Percentiles rank a stretch among this genome's conserved stretches.
phyloP scores from a whole-genome alignment of 2,888 invertebrate genomes.

The Caenorhabditis macrosperma region DNA sequence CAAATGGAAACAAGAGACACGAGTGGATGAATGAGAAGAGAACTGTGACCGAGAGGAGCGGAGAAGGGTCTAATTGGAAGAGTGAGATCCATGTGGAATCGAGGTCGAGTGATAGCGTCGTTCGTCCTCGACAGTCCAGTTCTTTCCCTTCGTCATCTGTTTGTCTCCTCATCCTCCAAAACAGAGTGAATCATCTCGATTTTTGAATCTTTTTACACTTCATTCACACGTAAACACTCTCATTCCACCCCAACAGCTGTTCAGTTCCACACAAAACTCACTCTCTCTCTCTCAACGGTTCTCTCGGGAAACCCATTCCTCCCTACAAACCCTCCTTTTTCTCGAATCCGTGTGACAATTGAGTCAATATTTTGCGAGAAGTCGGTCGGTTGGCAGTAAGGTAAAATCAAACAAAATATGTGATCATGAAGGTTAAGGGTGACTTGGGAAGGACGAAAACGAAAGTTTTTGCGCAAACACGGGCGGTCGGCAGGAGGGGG shows the following conservation, averaged over 20 bases:
- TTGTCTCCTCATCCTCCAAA: not conserved
- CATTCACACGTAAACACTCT: not conserved
- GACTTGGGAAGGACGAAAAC: constrained; percentile 42
- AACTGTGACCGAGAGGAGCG: constrained; percentile 3
- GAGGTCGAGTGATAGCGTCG: not conserved
- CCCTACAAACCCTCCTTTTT: constrained; percentile 2
- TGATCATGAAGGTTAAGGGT: constrained; percentile 36
- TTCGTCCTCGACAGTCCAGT: not conserved
- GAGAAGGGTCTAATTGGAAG: not conserved
- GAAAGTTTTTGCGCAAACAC: constrained; percentile 55
- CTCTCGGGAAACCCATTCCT: constrained; percentile 27
- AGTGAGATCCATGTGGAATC: not conserved
- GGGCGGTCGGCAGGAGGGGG: constrained; percentile 2
- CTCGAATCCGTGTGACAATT: constrained; percentile 5
- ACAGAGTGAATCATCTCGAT: not conserved
- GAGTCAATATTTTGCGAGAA: constrained; percentile 55
- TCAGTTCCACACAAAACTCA: not conserved
- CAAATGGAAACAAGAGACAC: not conserved
- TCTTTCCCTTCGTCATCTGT: not conserved
- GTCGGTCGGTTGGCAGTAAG: constrained; percentile 42
- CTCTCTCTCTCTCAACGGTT: not conserved
- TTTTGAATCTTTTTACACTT: not conserved
- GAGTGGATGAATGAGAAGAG: not conserved
- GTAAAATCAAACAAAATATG: constrained; percentile 54
- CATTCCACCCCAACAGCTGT: not conserved